A percentile compares a stretch with the other conserved stretches of the same genome.
Evolutionary conservation across 2,797 vertebrate species (phyloP).

Genomic region (Gymnothorax reevesii): DNA sequence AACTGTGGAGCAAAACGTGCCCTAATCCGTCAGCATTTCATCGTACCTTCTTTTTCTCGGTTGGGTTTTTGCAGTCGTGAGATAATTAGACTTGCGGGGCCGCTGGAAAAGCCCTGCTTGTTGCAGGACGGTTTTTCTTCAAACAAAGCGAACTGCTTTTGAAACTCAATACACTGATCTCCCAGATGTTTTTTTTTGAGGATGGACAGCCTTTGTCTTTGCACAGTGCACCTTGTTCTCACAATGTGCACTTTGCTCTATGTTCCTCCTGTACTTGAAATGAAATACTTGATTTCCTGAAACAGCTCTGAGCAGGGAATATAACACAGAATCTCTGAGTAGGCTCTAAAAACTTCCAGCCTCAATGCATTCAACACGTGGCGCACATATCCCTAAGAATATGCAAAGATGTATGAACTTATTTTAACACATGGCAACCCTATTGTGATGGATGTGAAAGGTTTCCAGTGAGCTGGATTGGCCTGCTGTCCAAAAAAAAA

Average conservation of each 20-base stretch:
- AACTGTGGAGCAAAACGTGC: conserved; percentile 14
- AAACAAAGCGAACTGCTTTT: conserved; percentile 45
- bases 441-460: background rate
- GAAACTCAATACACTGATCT: conserved; percentile 39
- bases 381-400: background rate
- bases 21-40: conserved; percentile 23
- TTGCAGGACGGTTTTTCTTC: conserved; percentile 40
- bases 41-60: conserved; percentile 28
- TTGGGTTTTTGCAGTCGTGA: conserved; percentile 18
- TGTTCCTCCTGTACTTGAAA: conserved; percentile 29
- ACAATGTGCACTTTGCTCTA: conserved; percentile 6
- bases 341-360: background rate
- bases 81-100: conserved; percentile 31
- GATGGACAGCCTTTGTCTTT: conserved; percentile 27
- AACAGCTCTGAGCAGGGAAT: background rate
- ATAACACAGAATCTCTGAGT: background rate
- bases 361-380: background rate
- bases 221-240: conserved; percentile 24
- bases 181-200: conserved; percentile 17
- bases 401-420: background rate
- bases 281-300: conserved; percentile 1
- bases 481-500: too few species aligned
- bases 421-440: background rate
- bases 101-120: conserved; percentile 23
- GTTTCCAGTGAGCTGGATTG: too few species aligned